phyloP scores from a whole-genome alignment of 2,113 vertebrate genomes.

The Athene noctua region DNA sequence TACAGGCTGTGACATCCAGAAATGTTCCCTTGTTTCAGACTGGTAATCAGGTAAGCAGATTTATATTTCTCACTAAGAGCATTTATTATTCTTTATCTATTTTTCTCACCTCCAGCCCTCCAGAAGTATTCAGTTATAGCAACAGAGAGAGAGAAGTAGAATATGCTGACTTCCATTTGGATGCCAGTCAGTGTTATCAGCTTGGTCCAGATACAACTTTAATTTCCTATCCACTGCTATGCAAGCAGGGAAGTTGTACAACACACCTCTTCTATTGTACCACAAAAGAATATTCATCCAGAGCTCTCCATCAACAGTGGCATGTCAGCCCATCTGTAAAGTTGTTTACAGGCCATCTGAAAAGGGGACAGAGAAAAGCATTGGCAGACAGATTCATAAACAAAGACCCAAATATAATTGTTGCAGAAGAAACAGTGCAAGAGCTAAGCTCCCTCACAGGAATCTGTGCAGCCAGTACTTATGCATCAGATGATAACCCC shows the following conservation, averaged over 20 bases:
- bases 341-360: neutral
- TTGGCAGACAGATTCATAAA: constrained; percentile 5
- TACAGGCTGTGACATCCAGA: neutral
- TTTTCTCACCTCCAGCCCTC: neutral
- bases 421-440: neutral
- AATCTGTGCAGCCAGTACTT: neutral
- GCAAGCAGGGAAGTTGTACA: neutral
- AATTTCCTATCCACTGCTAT: neutral
- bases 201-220: neutral
- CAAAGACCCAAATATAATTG: neutral
- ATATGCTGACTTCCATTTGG: neutral
- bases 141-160: neutral
- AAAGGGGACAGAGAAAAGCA: neutral
- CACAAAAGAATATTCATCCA: neutral
- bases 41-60: neutral
- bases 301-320: neutral
- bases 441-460: neutral
- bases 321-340: neutral
- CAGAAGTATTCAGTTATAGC: neutral
- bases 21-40: neutral
- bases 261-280: neutral
- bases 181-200: neutral
- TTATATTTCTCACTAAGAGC: neutral
- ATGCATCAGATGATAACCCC: neutral
- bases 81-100: neutral